phyloP scores from a whole-genome alignment of 2,888 invertebrate species.

The Apotomis betuletana region DNA sequence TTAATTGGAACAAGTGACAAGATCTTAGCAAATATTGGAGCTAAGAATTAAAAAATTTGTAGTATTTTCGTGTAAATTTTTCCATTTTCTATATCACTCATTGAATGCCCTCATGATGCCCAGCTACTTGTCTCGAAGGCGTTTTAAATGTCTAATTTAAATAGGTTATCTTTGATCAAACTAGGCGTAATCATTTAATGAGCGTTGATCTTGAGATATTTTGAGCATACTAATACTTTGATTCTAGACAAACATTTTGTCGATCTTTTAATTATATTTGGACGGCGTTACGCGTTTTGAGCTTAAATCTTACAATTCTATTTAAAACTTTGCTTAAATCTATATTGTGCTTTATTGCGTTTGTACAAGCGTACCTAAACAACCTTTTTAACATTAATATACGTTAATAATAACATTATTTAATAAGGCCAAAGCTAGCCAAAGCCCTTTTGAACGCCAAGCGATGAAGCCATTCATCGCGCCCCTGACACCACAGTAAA shows the following conservation, averaged over 20 bases:
- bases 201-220: slow-evolving; percentile 12
- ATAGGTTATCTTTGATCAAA: too few relatives aligned
- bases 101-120: too few relatives aligned
- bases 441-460: too few relatives aligned
- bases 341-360: slow-evolving; percentile 34
- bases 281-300: slow-evolving; percentile 37
- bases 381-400: slow-evolving; percentile 27
- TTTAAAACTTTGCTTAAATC: slow-evolving; percentile 1
- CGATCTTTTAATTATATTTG: slow-evolving; percentile 20
- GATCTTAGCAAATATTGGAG: too few relatives aligned
- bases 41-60: too few relatives aligned
- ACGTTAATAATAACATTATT: slow-evolving; percentile 24
- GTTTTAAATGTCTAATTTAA: too few relatives aligned
- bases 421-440: not conserved
- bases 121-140: too few relatives aligned
- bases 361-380: slow-evolving; percentile 37
- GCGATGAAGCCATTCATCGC: too few relatives aligned
- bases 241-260: not conserved
- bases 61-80: too few relatives aligned
- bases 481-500: too few relatives aligned
- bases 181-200: slow-evolving; percentile 6
- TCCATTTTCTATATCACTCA: too few relatives aligned
- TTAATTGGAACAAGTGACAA: too few relatives aligned
- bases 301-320: slow-evolving; percentile 19
- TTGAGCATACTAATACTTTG: slow-evolving; percentile 28